These are phyloP conservation scores for Tetragnatha montana DNA, from an alignment of 2,888 invertebrate species.

Conservation along the genomic window DNA sequence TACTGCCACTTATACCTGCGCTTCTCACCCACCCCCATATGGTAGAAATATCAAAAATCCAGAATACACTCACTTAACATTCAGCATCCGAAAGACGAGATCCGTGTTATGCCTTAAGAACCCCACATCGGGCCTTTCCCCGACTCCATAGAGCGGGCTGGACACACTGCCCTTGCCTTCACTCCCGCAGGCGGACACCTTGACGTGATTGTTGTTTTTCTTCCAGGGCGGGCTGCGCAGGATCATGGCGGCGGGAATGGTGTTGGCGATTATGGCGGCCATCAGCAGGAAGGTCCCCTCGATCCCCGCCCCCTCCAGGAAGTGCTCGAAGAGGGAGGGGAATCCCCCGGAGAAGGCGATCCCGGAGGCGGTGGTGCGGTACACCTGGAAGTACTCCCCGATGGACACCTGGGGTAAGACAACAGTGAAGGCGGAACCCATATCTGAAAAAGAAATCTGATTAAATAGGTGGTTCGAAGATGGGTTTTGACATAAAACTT, in stretches of 20 bases:
- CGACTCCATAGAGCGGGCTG: not conserved
- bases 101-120: not conserved
- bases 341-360: slow-evolving; percentile 72
- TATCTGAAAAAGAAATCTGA: slow-evolving; percentile 19
- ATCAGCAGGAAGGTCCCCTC: slow-evolving; percentile 69
- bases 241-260: slow-evolving; percentile 55
- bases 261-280: slow-evolving; percentile 65
- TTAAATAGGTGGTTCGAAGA: no score
- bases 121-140: not conserved
- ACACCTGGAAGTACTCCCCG: slow-evolving; percentile 71
- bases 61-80: not conserved
- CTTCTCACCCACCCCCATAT: no score
- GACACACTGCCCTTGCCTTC: not conserved
- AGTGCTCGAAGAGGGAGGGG: slow-evolving; percentile 59
- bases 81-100: not conserved
- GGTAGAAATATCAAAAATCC: no score
- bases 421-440: slow-evolving; percentile 46
- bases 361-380: slow-evolving; percentile 69
- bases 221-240: slow-evolving; percentile 48
- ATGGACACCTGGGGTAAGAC: slow-evolving; percentile 55
- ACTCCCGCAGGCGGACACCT: not conserved
- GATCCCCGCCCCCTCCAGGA: slow-evolving; percentile 53
- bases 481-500: no score
- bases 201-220: not conserved
- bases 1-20: no score